A percentile compares a stretch with the other conserved stretches of the same genome.
These are phyloP conservation scores for Dynastes maya DNA, from an alignment of 2,888 invertebrate genomes.

Conservation along the genomic window DNA sequence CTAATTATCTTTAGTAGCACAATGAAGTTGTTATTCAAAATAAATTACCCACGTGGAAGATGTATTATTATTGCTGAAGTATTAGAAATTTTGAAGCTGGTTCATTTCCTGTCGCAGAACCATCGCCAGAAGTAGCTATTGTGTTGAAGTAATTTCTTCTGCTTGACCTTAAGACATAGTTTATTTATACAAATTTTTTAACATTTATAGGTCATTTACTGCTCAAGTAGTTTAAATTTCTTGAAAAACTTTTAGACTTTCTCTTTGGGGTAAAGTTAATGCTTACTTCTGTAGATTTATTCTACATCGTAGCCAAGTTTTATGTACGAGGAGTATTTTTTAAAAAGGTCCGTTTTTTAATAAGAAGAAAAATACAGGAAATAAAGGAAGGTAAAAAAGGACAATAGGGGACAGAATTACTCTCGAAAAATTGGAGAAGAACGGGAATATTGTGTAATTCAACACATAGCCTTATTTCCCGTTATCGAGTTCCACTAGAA, in stretches of 20 bases:
- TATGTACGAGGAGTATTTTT: no score
- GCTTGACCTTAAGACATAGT: background rate
- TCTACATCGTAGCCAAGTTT: no score
- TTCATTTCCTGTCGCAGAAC: background rate
- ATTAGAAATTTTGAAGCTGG: background rate
- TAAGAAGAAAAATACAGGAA: no score
- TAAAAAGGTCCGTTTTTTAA: no score
- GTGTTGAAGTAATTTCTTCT: background rate
- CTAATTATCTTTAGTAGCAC: background rate
- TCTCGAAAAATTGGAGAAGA: no score
- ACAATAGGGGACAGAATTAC: no score
- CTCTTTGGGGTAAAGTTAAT: background rate
- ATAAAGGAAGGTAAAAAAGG: no score
- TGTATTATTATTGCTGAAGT: background rate
- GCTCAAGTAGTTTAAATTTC: background rate
- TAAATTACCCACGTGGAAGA: background rate
- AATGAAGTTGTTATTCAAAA: slow-evolving; percentile 3
- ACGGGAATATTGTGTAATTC: no score
- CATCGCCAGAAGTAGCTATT: background rate
- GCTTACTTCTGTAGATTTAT: no score
- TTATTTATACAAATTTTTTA: background rate
- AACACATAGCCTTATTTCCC: no score
- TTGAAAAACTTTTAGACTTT: background rate
- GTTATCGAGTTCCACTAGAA: no score
- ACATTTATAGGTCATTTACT: background rate